Evolutionary conservation across 2,797 vertebrate species (phyloP).

Genomic region (Zenarchopterus dispar): DNA sequence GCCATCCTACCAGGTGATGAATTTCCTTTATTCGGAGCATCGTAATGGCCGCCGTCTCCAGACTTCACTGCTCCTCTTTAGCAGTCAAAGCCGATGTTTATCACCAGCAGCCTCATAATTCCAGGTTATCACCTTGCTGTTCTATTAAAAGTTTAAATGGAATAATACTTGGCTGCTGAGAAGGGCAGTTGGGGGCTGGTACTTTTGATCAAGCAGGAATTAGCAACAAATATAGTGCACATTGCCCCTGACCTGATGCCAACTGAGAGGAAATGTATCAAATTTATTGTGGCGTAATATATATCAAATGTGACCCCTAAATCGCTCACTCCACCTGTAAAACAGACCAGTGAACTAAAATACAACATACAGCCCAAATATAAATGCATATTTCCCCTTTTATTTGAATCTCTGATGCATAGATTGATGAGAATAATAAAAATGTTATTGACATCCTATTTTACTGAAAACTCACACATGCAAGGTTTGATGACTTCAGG

Average conservation of each 20-base stretch:
- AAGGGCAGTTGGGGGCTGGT: slow-evolving; percentile 9
- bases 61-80: slow-evolving; percentile 39
- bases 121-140: slow-evolving; percentile 54
- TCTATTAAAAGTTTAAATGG: slow-evolving; percentile 68
- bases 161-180: slow-evolving; percentile 56
- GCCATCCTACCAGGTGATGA: slow-evolving; percentile 30
- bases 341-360: no score
- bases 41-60: slow-evolving; percentile 34
- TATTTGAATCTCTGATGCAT: slow-evolving; percentile 3
- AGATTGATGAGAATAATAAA: slow-evolving; percentile 5
- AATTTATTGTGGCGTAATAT: background rate
- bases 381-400: background rate
- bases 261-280: background rate
- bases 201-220: slow-evolving; percentile 21
- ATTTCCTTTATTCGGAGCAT: slow-evolving; percentile 40
- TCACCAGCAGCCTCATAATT: slow-evolving; percentile 50
- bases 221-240: background rate
- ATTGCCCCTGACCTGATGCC: background rate
- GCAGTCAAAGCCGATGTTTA: slow-evolving; percentile 55
- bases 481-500: slow-evolving; percentile 26
- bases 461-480: slow-evolving; percentile 4
- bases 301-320: no score
- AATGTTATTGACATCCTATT: background rate
- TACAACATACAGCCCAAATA: no score
- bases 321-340: no score